Conservation (phyloP, 2,113 vertebrate species). For the Pimephales promelas region DNA sequence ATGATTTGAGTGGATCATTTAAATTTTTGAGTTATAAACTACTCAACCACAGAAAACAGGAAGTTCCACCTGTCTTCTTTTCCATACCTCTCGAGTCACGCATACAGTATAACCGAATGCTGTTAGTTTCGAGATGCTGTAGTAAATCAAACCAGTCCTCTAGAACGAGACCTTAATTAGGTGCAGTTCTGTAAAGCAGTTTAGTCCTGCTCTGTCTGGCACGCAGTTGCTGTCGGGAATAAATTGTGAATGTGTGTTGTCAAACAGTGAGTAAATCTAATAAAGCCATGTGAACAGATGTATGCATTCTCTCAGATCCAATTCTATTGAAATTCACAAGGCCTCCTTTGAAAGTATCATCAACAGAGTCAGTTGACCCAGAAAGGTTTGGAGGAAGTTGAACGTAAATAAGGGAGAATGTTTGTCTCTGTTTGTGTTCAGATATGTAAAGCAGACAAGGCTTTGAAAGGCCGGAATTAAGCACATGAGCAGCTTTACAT, state of each 20-base stretch:
- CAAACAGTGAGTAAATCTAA: conserved; percentile 19
- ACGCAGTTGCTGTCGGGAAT: background rate
- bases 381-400: conserved; percentile 16
- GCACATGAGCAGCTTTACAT: background rate
- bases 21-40: background rate
- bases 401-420: conserved; percentile 21
- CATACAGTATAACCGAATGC: background rate
- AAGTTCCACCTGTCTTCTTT: conserved; percentile 13
- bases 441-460: conserved; percentile 67
- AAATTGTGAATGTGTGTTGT: conserved; percentile 19
- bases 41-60: conserved; percentile 3
- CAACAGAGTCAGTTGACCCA: conserved; percentile 38
- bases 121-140: background rate
- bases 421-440: conserved; percentile 48
- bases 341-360: conserved; percentile 28
- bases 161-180: conserved; percentile 7
- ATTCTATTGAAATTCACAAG: conserved; percentile 36
- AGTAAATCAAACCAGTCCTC: conserved; percentile 16
- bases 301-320: background rate
- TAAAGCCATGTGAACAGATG: background rate
- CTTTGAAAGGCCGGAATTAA: conserved; percentile 10
- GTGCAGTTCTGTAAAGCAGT: background rate
- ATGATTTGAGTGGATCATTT: background rate
- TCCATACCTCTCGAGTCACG: background rate
- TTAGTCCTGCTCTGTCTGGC: conserved; percentile 3